phyloP scores from a whole-genome alignment of 1,140 invertebrate genomes.

The Phthorimaea operculella region DNA sequence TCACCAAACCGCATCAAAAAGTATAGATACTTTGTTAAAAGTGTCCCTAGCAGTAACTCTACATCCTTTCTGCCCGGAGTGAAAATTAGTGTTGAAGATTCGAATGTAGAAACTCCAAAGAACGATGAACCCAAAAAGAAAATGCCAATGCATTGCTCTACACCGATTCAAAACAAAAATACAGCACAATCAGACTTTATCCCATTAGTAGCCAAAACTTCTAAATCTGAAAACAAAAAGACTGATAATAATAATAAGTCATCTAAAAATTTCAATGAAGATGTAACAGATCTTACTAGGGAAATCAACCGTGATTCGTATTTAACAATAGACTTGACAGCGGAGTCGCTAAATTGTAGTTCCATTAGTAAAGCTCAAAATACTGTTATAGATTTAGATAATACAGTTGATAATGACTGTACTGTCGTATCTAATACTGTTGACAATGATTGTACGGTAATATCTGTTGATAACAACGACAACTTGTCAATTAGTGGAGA shows the following conservation, averaged over 20 bases:
- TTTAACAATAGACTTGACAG: slow-evolving; percentile 51
- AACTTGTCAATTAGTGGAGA: slow-evolving; percentile 46
- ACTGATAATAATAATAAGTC: too few relatives aligned
- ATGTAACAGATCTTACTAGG: slow-evolving; percentile 33
- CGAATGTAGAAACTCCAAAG: background rate
- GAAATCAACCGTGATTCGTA: slow-evolving; percentile 44
- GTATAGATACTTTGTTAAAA: background rate
- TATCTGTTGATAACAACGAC: slow-evolving; percentile 19
- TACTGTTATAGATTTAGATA: slow-evolving; percentile 44
- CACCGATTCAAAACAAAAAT: background rate
- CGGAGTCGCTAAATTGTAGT: slow-evolving; percentile 15
- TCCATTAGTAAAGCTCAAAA: slow-evolving; percentile 19
- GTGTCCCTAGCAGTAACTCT: background rate
- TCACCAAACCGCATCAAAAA: background rate
- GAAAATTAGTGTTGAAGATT: background rate
- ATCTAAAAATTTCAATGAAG: slow-evolving; percentile 21
- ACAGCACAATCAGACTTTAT: background rate
- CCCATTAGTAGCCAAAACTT: background rate
- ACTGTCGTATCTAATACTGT: slow-evolving; percentile 21
- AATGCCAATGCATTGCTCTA: background rate
- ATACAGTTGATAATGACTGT: slow-evolving; percentile 25
- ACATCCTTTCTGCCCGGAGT: background rate
- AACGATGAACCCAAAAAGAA: background rate
- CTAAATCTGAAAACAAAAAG: background rate
- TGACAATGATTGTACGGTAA: slow-evolving; percentile 24